Conservation (phyloP, 2,797 vertebrate species). For the Tokudaia tokunoshimensis region DNA sequence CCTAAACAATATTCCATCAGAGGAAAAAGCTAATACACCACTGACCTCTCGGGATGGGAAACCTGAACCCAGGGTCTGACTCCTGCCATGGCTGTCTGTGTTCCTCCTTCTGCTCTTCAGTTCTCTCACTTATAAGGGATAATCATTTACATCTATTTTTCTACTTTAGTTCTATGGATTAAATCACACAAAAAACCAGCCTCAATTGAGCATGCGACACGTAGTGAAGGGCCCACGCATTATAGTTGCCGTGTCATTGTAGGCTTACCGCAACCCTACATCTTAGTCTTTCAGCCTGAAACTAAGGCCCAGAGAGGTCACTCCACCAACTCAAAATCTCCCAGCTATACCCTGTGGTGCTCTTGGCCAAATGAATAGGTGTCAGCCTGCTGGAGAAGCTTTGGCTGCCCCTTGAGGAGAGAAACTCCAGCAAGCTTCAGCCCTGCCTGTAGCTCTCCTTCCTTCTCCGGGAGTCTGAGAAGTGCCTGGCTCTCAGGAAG, state of each 20-base stretch:
- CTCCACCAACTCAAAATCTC: background rate
- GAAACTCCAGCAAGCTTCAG: background rate
- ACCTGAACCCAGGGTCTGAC: background rate
- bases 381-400: background rate
- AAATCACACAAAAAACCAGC: background rate
- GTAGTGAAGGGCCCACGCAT: background rate
- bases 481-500: background rate
- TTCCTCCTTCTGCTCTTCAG: background rate
- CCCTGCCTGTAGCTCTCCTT: background rate
- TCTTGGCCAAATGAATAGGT: background rate
- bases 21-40: background rate
- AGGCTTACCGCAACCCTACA: background rate
- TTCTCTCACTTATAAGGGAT: background rate
- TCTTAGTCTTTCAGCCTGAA: background rate
- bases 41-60: background rate
- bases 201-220: background rate
- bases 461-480: background rate
- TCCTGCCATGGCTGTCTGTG: background rate
- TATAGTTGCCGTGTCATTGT: background rate
- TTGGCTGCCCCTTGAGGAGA: background rate
- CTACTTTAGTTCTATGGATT: background rate
- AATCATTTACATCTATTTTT: background rate
- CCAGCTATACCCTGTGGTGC: background rate
- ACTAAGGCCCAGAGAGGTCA: conserved; percentile 5
- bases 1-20: background rate